These are phyloP conservation scores for Paracanthobrama guichenoti DNA, from an alignment of 2,113 vertebrate genomes.

Conservation along the genomic window DNA sequence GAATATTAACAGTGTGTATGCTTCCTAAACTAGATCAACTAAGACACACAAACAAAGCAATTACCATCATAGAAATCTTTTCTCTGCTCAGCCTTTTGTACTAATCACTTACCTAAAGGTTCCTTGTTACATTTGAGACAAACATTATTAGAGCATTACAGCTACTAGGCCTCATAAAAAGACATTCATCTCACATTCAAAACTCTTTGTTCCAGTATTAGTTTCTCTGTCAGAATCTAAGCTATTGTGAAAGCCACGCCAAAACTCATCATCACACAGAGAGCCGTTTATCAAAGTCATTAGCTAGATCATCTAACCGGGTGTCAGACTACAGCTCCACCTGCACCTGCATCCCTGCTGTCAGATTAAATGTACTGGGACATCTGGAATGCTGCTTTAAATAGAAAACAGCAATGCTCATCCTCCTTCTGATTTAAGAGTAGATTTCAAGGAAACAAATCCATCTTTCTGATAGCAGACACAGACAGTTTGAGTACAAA, in stretches of 20 bases:
- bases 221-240: neutral
- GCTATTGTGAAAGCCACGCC: neutral
- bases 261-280: neutral
- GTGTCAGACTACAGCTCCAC: conserved; percentile 5
- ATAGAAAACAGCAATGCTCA: conserved; percentile 28
- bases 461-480: neutral
- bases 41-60: conserved; percentile 23
- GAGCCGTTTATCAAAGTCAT: conserved; percentile 23
- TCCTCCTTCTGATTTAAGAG: neutral
- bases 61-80: neutral
- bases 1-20: conserved; percentile 28
- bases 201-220: conserved; percentile 19
- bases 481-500: neutral
- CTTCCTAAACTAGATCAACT: conserved; percentile 17
- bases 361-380: conserved; percentile 31
- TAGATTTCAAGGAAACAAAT: neutral
- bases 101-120: conserved; percentile 27
- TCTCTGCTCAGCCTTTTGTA: neutral
- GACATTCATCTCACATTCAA: neutral
- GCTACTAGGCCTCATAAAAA: conserved; percentile 1
- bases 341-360: conserved; percentile 24
- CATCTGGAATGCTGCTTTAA: conserved; percentile 34
- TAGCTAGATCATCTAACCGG: neutral
- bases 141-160: conserved; percentile 21
- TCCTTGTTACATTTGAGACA: conserved; percentile 16